phyloP scores from a whole-genome alignment of 2,888 invertebrate species.

The Gari tellinella region DNA sequence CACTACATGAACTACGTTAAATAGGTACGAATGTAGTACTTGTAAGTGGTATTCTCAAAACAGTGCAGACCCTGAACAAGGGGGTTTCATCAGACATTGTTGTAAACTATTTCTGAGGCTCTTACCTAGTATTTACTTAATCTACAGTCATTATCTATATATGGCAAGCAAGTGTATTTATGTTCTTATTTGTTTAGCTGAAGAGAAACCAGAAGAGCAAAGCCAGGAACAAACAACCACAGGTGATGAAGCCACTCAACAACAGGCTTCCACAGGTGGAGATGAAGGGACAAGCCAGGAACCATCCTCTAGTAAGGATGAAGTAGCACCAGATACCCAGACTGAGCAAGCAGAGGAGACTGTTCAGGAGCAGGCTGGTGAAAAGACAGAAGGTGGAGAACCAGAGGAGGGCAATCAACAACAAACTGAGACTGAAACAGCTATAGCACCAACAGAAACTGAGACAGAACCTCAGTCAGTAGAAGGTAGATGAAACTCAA shows the following conservation, averaged over 20 bases:
- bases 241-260: conserved; percentile 1
- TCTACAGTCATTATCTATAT: no score
- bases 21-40: no score
- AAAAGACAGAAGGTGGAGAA: conserved; percentile 1
- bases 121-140: no score
- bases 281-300: no score
- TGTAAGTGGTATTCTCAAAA: no score
- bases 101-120: no score
- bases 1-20: no score
- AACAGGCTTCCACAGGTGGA: background rate
- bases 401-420: conserved; percentile 11
- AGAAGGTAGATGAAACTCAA: conserved; percentile 10
- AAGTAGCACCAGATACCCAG: conserved; percentile 11
- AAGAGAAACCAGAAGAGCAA: no score
- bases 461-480: conserved; percentile 6
- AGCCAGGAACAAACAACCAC: background rate
- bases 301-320: background rate
- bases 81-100: no score
- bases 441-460: conserved; percentile 5
- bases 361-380: no score
- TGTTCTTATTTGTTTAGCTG: no score
- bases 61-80: background rate
- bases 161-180: no score
- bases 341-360: conserved; percentile 9
- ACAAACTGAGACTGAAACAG: conserved; percentile 20